Base-by-base conservation (phyloP, 2,888 invertebrate species). In the Leptopilina syphax region DNA sequence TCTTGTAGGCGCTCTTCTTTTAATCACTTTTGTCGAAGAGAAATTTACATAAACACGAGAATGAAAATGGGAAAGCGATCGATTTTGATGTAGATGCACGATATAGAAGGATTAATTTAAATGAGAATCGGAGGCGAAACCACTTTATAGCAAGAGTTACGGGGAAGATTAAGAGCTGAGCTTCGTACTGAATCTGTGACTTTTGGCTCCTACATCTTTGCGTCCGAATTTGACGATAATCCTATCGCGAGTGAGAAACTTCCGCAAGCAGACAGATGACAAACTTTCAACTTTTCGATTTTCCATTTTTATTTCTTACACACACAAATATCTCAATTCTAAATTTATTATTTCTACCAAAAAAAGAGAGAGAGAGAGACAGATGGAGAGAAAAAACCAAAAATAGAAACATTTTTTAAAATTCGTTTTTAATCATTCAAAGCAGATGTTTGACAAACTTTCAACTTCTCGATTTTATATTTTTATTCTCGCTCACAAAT, bases 241-340 rank as follows among this genome's bases (percentile, higher is more conserved):
- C 73, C 57, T 57, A 6, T 27, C 34, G 54, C 57, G 12, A 24
- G 54, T 34, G 12, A 24, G n/a, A 73, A 57, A 73, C 57, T 73
- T 57, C 3, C n/a, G n/a, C 50, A 34, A n/a, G n/a, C n/a, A 7
- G 57, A 73, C n/a, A 27, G n/a, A 57, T 54, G 13, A 27, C 8
- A 73, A 73, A 57, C 34, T 57, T 73, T 34, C 12, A 73, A 73
- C 57, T 73, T 73, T n/a, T 54, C 54, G 73, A 57, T 73, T 70
- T 8, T 27, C 27, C 50, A 34, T 7, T 7, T 50, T 50, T 50
- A 57, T 41, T 34, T 57, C n/a, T n/a, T n/a, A 18, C 50, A 27
- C 9, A 70, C 50, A 34, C 12, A 50, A 12, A 12, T 27, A 34
- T 7, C 12, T 13, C 6, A 13, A 54, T 63, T 9, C 6, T 1